Conservation (phyloP, 1,140 invertebrate species). For the Pissodes strobi region DNA sequence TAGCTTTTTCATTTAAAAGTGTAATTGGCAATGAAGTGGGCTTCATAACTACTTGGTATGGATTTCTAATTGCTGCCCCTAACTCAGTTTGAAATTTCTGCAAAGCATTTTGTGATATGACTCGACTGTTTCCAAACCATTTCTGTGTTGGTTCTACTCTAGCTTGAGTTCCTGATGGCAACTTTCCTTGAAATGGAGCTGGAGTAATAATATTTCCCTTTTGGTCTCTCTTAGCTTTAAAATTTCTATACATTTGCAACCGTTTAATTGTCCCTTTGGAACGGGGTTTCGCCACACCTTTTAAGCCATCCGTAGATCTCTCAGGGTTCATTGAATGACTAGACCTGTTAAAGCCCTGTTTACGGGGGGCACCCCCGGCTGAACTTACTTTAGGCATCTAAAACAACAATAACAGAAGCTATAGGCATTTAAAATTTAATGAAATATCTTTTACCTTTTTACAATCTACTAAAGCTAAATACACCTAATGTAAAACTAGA, state of each 20-base stretch:
- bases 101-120: constrained; percentile 90
- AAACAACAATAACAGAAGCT: too few species aligned
- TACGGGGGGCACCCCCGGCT: constrained; percentile 67
- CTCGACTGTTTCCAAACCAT: constrained; percentile 95
- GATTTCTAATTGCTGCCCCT: constrained; percentile 91
- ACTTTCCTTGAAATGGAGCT: constrained; percentile 85
- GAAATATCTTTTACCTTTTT: too few species aligned
- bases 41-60: constrained; percentile 97
- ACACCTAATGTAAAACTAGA: too few species aligned
- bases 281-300: constrained; percentile 82
- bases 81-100: constrained; percentile 98
- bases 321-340: constrained; percentile 90
- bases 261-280: constrained; percentile 94
- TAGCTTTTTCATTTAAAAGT: constrained; percentile 90
- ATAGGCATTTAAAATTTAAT: too few species aligned
- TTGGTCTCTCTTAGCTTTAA: constrained; percentile 90
- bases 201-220: constrained; percentile 90
- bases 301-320: constrained; percentile 72
- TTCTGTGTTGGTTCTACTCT: constrained; percentile 95
- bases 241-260: constrained; percentile 96
- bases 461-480: too few species aligned
- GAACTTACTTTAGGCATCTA: constrained; percentile 75
- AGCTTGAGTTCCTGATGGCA: constrained; percentile 88
- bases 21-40: constrained; percentile 94
- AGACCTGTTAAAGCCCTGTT: constrained; percentile 76